phyloP scores from a whole-genome alignment of 2,797 vertebrate genomes.

The Gymnodraco acuticeps region DNA sequence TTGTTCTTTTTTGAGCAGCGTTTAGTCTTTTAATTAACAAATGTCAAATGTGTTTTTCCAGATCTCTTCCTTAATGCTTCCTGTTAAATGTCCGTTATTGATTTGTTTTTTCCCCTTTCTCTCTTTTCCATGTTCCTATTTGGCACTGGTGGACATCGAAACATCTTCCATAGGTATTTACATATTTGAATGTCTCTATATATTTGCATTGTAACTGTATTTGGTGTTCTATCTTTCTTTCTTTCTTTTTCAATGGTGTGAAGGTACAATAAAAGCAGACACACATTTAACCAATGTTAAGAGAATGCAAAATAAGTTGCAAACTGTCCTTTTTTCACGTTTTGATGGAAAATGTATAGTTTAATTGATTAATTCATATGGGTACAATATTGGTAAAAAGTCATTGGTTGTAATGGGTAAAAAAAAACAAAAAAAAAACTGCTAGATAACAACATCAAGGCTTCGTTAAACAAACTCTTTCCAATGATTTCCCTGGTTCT shows the following conservation, averaged over 20 bases:
- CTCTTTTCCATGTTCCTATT: conserved; percentile 45
- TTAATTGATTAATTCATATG: too few species aligned
- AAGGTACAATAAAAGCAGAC: too few species aligned
- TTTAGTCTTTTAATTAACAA: conserved; percentile 10
- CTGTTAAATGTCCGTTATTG: background rate
- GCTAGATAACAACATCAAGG: background rate
- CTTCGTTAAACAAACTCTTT: background rate
- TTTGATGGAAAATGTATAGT: too few species aligned
- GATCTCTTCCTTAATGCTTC: background rate
- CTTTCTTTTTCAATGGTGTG: too few species aligned
- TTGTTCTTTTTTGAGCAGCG: conserved; percentile 13
- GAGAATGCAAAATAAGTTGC: too few species aligned
- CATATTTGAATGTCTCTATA: conserved; percentile 9
- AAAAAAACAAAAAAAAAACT: background rate
- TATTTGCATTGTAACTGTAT: background rate
- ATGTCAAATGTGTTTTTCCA: background rate
- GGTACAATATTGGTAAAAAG: too few species aligned
- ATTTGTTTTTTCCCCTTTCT: conserved; percentile 22
- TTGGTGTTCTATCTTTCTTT: too few species aligned
- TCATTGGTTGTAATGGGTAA: too few species aligned
- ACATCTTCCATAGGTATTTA: conserved; percentile 59
- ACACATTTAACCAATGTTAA: too few species aligned
- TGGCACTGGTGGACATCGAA: conserved; percentile 26
- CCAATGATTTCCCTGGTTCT: background rate
- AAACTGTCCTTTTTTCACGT: too few species aligned